A percentile compares a stretch with the other conserved stretches of the same genome.
Conservation (phyloP, 2,113 vertebrate species). For the Glaucidium brasilianum region DNA sequence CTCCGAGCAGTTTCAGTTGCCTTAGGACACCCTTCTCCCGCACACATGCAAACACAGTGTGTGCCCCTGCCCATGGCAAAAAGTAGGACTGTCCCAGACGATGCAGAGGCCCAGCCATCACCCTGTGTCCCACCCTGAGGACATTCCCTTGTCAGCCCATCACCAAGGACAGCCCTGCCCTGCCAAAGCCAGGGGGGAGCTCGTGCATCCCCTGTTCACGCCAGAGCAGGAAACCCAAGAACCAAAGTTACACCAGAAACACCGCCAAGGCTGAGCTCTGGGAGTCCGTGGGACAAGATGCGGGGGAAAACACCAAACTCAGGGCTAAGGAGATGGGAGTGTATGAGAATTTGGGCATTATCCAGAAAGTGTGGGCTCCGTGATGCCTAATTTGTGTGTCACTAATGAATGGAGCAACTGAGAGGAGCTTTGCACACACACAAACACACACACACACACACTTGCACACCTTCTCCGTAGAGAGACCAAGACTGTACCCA, state of each 20-base stretch:
- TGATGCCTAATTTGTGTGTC: background rate
- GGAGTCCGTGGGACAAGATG: background rate
- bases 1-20: background rate
- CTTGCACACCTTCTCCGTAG: background rate
- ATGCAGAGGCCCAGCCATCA: background rate
- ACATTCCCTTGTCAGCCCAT: background rate
- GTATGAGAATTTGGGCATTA: fast-evolving
- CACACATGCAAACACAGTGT: fast-evolving
- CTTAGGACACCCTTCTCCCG: background rate
- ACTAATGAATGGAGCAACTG: fast-evolving
- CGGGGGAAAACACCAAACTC: background rate
- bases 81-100: background rate
- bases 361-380: background rate
- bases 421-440: background rate
- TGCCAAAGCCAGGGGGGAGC: background rate
- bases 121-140: background rate
- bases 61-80: background rate
- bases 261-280: background rate
- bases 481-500: background rate
- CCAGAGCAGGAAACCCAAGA: fast-evolving
- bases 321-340: background rate
- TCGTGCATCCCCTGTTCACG: fast-evolving
- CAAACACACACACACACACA: background rate
- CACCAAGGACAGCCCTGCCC: background rate
- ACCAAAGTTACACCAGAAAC: background rate